Base-by-base conservation (phyloP, 2,797 vertebrate species). In the Sylvia borin region DNA sequence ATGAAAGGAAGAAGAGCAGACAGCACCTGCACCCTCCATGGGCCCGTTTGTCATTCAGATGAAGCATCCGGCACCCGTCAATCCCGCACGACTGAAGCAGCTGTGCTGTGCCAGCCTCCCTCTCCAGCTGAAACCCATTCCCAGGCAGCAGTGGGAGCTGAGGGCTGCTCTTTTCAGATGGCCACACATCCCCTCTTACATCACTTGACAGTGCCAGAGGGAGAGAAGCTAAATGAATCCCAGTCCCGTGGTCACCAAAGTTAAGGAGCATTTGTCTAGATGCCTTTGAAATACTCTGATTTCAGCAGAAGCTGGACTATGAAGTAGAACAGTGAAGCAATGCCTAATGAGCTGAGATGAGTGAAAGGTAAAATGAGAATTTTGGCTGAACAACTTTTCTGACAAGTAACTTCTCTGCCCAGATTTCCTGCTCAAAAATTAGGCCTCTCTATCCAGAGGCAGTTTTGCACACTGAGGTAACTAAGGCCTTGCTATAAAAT, bases 1-100 rank as follows among this genome's bases (percentile, higher is more conserved):
- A 76, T 70, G 86, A 93, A 85, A 95, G 92, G 79, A 96, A 90
- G 64, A 73, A 76, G 82, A 92, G 73, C 76, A 92, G 92, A 88
- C 82, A 92, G 5, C 95, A 97, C 89, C 95, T 96, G 96, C 92
- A 42, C 16, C 38, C 51, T 74, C 67, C 58, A n/a, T 11, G 3
- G 2, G 54, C 19, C 54, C 21, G 11, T 18, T 75, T 88, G 73
- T 93, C 38, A 3, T 16, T 76, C 66, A 76, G 29, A 40, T 31
- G 43, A 72, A 75, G 83, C 34, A 13, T 7, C 81, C 0, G 3
- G 76, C 34, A 24, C 12, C 51, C 6, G 5, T 27, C 65, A 34
- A 43, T 82, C 32, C 81, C 0, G 0, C 17, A 18, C 4, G 8
- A 10, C 3, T 21, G 50, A 26, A 62, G 13, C 0, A 4, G 36